Evolutionary conservation across 2,113 vertebrate species (phyloP).

Genomic region (Pterophyllum scalare): DNA sequence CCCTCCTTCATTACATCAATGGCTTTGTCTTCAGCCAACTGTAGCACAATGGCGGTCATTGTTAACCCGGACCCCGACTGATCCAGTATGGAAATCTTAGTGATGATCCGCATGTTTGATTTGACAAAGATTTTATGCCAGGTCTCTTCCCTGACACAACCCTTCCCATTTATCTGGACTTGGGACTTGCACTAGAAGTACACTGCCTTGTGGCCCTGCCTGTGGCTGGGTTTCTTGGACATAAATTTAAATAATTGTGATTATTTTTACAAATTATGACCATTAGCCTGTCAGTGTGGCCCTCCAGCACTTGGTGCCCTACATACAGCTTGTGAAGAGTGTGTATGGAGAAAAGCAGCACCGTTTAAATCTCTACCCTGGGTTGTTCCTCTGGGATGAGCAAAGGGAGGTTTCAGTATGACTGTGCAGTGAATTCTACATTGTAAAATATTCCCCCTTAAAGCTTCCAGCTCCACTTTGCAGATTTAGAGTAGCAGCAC

Average conservation of each 20-base stretch:
- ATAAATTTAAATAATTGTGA: conserved; percentile 10
- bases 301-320: not conserved
- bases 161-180: not conserved
- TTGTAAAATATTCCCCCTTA: not conserved
- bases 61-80: not conserved
- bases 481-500: not conserved
- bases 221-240: conserved; percentile 2
- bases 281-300: not conserved
- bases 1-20: not conserved
- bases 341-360: not conserved
- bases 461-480: not conserved
- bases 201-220: not conserved
- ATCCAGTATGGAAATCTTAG: not conserved
- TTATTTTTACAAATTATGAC: conserved; percentile 13
- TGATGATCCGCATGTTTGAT: not conserved
- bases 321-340: conserved; percentile 1
- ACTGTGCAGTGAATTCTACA: conserved; percentile 5
- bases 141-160: not conserved
- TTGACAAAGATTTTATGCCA: not conserved
- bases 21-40: not conserved
- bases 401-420: not conserved
- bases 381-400: not conserved
- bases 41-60: not conserved
- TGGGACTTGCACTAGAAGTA: not conserved
- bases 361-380: not conserved